Evolutionary conservation across 2,888 invertebrate species (phyloP), one percentile per base, ranked within the genome.

Genomic region (Hydropsyche betteni): DNA sequence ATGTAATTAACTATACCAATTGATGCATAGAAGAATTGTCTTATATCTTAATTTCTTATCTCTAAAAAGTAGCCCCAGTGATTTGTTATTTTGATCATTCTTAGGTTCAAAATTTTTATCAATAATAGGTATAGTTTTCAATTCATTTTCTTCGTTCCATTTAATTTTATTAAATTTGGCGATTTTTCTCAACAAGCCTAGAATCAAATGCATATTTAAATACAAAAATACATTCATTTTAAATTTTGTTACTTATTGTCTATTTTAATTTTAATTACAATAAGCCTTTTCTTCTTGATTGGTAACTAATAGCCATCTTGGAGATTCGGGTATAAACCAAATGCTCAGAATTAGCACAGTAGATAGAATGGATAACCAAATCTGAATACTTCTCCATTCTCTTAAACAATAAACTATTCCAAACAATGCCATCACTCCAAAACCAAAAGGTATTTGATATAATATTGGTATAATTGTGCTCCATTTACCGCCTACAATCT

Each of bases 361-460:
- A 24, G 89, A 89, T 16, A 90, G 80, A 2, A 84, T 79, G 0
- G 90, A 88, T 71, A 91, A 82, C 5, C 85, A 83, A 36, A 90
- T 84, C 81, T 91, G 89, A 10, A 91, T 83, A 77, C 87, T 83
- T 78, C 90, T 86, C 91, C 91, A 91, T 81, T 91, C 89, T 80
- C 90, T 83, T 5, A 90, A 81, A 81, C 85, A 86, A 80, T 89
- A 90, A 0, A 91, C 89, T 10, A 90, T 80, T 2, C 83, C 83
- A 1, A 90, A 88, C 88, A 91, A 88, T 14, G 88, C 80, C 4
- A 88, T 84, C 79, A 87, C 89, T 0, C 90, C 91, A 68, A 91
- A 81, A 16, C 90, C 89, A 82, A 90, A 91, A 3, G 91, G 90
- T 69, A 90, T 83, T 82, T 91, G 91, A 80, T 90, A 89, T n/a